Evolutionary conservation across 2,888 invertebrate genomes (phyloP), one percentile per base, ranked within the genome.

Genomic region (Aleiodes testaceus): DNA sequence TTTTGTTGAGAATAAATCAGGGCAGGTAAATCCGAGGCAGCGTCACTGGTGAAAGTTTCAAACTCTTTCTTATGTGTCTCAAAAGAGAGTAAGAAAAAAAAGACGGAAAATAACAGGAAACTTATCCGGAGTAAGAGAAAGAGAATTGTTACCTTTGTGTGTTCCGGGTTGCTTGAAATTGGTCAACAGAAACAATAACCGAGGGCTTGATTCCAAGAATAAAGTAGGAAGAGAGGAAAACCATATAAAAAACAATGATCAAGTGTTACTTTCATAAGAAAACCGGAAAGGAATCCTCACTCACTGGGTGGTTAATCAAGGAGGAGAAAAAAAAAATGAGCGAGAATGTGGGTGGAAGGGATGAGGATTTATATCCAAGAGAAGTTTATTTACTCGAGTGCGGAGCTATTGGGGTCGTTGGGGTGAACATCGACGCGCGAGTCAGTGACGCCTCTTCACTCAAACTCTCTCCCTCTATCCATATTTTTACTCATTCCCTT

Each of bases 381-480:
- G 72, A 72, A 74, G 76, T 74, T 71, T 75, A 73, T 66, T 70
- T 66, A 70, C 72, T 53, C 45, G 64, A 49, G 69, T 55, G 68
- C 61, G 52, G 70, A 47, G 49, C 66, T 70, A 71, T 70, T 72
- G 72, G 72, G 69, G 74, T 73, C 72, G 69, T 71, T 49, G 72
- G 69, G 72, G 72, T 73, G 72, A 74, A 72, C 75, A 75, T 74
- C 74, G 76, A 75, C 72, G 64, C 72, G 73, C 74, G 74, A 75
- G 76, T 76, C 77, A 76, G 75, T 75, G 72, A 72, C 73, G 69
- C 69, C 72, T 72, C 45, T 72, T 61, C 66, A 72, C 73, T 72
- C 18, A 61, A 61, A 64, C 65, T 72, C 66, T 18, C 66, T 49
- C 55, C 42, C 11, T 45, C 45, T 42, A 30, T 45, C 44, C 63